Evolutionary conservation across 2,888 invertebrate species (phyloP).

Genomic region (Sphaerophoria taeniata): DNA sequence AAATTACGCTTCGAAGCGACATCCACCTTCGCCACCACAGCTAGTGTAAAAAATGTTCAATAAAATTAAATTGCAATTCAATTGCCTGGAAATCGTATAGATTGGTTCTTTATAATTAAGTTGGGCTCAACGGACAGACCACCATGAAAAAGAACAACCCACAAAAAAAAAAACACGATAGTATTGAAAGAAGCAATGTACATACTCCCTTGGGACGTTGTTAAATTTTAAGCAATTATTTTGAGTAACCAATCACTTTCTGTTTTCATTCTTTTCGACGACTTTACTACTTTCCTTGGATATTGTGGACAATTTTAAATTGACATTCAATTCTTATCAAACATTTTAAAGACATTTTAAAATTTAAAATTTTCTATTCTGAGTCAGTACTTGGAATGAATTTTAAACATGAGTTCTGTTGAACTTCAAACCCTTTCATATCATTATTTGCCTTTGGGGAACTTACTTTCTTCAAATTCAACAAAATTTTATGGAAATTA

Average conservation of each 20-base stretch:
- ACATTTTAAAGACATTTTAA: too few relatives aligned
- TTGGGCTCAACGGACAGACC: conserved; percentile 22
- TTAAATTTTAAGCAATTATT: conserved; percentile 62
- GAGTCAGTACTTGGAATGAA: too few relatives aligned
- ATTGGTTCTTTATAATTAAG: conserved; percentile 63
- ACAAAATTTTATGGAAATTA: neutral
- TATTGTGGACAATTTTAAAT: too few relatives aligned
- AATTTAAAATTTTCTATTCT: too few relatives aligned
- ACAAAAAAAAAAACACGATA: neutral
- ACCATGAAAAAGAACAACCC: conserved; percentile 3
- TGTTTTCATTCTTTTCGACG: too few relatives aligned
- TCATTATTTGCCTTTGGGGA: too few relatives aligned
- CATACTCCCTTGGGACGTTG: conserved; percentile 37
- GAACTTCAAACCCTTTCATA: too few relatives aligned
- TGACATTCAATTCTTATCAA: too few relatives aligned
- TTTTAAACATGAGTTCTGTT: too few relatives aligned
- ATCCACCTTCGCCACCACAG: too few relatives aligned
- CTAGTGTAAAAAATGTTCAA: conserved; percentile 45
- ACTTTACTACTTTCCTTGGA: too few relatives aligned
- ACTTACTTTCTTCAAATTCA: neutral
- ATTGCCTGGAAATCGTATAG: conserved; percentile 56
- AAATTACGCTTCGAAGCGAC: too few relatives aligned
- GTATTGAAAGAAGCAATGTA: neutral
- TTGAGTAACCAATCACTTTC: neutral
- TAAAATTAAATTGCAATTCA: conserved; percentile 71